These are phyloP conservation scores for Lamellibrachia columna DNA, from an alignment of 2,888 invertebrate genomes.

Conservation along the genomic window DNA sequence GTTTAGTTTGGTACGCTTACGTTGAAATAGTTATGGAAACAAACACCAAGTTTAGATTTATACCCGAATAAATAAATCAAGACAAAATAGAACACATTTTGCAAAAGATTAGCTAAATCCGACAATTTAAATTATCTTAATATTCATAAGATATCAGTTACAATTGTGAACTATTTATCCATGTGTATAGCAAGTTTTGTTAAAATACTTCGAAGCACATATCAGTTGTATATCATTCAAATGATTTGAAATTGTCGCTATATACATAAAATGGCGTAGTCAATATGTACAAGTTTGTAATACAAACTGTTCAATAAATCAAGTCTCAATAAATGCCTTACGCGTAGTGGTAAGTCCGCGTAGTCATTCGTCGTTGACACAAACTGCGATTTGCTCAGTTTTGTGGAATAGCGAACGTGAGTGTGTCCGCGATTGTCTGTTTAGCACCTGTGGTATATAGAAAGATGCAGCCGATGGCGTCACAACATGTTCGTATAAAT, in stretches of 20 bases:
- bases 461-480: background rate
- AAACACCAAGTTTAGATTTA: too few species aligned
- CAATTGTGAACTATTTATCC: background rate
- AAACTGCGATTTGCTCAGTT: background rate
- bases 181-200: background rate
- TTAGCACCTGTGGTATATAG: background rate
- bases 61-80: background rate
- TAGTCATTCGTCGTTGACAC: background rate
- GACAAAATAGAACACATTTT: background rate
- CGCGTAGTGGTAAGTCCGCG: background rate
- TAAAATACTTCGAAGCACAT: background rate
- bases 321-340: background rate
- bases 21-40: background rate
- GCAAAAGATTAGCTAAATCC: background rate
- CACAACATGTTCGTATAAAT: constrained; percentile 3
- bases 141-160: background rate
- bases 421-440: background rate
- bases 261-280: background rate
- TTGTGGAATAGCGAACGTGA: background rate
- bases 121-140: background rate
- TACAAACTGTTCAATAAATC: background rate
- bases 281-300: background rate
- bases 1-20: background rate
- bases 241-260: background rate
- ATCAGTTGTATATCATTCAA: background rate